Evolutionary conservation across 2,797 vertebrate species (phyloP).

Genomic region (Lindbergichthys nudifrons): DNA sequence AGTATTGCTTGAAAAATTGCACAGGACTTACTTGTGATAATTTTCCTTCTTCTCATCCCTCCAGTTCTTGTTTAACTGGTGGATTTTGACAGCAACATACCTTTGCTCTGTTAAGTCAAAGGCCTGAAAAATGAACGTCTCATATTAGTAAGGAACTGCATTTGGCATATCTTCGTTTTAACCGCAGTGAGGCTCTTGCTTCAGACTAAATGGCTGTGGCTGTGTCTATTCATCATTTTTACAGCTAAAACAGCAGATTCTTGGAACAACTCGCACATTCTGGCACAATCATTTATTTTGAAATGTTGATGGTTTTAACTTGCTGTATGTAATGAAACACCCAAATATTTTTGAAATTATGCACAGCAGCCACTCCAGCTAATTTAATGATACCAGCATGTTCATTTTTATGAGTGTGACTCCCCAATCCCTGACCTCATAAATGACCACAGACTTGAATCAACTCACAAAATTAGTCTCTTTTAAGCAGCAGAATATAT

Average conservation of each 20-base stretch:
- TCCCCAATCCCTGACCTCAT: not conserved
- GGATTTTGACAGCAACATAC: constrained; percentile 99
- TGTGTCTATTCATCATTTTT: constrained; percentile 42
- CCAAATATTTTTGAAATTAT: constrained; percentile 27
- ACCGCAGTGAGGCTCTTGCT: constrained; percentile 23
- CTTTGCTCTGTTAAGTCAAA: constrained; percentile 99
- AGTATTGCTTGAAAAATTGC: fast-evolving
- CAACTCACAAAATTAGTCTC: not conserved
- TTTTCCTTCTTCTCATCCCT: constrained; percentile 99
- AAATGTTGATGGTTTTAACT: constrained; percentile 44
- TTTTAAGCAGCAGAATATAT: not conserved
- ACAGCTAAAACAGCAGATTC: constrained; percentile 42
- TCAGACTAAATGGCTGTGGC: constrained; percentile 21
- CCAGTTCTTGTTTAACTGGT: constrained; percentile 99
- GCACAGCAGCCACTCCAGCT: not conserved
- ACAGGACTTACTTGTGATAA: constrained; percentile 93
- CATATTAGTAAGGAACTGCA: constrained; percentile 22
- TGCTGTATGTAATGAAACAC: constrained; percentile 30
- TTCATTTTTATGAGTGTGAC: not conserved
- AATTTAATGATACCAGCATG: not conserved
- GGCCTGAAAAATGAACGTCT: constrained; percentile 83
- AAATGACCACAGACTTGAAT: not conserved
- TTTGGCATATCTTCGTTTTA: constrained; percentile 8
- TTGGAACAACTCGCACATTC: constrained; percentile 35
- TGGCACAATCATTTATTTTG: constrained; percentile 28